phyloP scores from a whole-genome alignment of 2,888 invertebrate genomes.

The Sycophila texana region DNA sequence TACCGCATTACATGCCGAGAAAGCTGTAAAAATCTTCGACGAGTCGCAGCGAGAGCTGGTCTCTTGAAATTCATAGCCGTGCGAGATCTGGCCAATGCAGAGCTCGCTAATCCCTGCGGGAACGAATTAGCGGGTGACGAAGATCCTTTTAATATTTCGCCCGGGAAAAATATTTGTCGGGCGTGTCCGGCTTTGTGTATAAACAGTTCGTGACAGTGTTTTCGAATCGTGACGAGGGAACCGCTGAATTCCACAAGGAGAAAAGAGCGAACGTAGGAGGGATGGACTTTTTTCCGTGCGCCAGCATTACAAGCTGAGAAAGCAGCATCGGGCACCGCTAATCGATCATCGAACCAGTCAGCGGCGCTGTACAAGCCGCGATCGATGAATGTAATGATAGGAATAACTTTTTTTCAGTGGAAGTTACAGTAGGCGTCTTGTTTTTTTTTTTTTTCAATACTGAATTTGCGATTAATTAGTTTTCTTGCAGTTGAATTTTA shows the following conservation, averaged over 20 bases:
- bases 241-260: slow-evolving; percentile 42
- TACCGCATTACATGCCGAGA: slow-evolving; percentile 19
- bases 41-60: slow-evolving; percentile 19
- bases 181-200: slow-evolving; percentile 72
- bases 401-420: neutral
- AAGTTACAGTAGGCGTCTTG: too few relatives aligned
- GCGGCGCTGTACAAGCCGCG: neutral
- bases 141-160: slow-evolving; percentile 63
- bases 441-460: too few relatives aligned
- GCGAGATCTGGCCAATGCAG: slow-evolving; percentile 1
- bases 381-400: slow-evolving; percentile 25
- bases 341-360: slow-evolving; percentile 44
- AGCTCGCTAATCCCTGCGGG: slow-evolving; percentile 67
- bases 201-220: slow-evolving; percentile 70
- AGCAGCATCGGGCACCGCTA: slow-evolving; percentile 35
- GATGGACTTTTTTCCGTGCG: neutral
- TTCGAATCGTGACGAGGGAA: slow-evolving; percentile 60
- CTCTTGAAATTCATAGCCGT: slow-evolving; percentile 39
- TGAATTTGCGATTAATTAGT: too few relatives aligned
- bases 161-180: slow-evolving; percentile 73
- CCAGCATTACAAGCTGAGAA: slow-evolving; percentile 46
- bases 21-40: slow-evolving; percentile 25
- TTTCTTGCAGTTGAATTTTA: too few relatives aligned
- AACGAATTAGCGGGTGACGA: slow-evolving; percentile 65
- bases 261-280: neutral